Percentiles rank a stretch among this genome's conserved stretches.
These are phyloP conservation scores for Arizona elegans DNA, from an alignment of 2,113 vertebrate genomes.

Conservation along the genomic window DNA sequence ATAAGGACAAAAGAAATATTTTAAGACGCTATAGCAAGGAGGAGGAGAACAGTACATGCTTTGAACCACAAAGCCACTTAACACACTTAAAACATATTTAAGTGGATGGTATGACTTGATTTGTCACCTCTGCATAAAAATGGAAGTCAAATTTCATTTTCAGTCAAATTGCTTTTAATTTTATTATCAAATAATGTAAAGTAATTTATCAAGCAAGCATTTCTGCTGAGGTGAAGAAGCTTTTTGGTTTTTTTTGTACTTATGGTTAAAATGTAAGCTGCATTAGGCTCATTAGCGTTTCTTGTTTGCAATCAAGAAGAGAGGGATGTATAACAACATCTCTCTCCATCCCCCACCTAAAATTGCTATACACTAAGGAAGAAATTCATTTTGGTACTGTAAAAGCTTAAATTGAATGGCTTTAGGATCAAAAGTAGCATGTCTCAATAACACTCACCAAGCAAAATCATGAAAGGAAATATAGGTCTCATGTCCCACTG, in stretches of 20 bases:
- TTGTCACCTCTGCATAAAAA: slow-evolving; percentile 35
- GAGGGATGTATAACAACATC: neutral
- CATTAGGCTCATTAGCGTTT: neutral
- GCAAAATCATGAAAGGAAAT: neutral
- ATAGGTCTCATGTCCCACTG: neutral
- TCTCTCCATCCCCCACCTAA: neutral
- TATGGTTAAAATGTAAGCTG: neutral
- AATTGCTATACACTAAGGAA: neutral
- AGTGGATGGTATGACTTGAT: neutral
- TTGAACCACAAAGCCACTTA: slow-evolving; percentile 7
- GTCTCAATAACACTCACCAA: neutral
- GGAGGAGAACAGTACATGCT: slow-evolving; percentile 1
- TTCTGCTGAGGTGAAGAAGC: slow-evolving; percentile 6
- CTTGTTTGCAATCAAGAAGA: neutral
- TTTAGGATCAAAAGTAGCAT: neutral
- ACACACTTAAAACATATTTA: slow-evolving; percentile 21
- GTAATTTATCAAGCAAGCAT: slow-evolving; percentile 28
- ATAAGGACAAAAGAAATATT: slow-evolving; percentile 27
- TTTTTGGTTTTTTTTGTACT: neutral
- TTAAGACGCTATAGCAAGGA: slow-evolving; percentile 17
- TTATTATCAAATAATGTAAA: slow-evolving; percentile 20
- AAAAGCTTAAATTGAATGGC: neutral
- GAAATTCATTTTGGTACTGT: neutral
- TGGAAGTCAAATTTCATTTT: slow-evolving; percentile 31
- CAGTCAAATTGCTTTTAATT: slow-evolving; percentile 37